Base-by-base conservation (phyloP, 2,113 vertebrate genomes). In the Acrocephalus kingi region DNA sequence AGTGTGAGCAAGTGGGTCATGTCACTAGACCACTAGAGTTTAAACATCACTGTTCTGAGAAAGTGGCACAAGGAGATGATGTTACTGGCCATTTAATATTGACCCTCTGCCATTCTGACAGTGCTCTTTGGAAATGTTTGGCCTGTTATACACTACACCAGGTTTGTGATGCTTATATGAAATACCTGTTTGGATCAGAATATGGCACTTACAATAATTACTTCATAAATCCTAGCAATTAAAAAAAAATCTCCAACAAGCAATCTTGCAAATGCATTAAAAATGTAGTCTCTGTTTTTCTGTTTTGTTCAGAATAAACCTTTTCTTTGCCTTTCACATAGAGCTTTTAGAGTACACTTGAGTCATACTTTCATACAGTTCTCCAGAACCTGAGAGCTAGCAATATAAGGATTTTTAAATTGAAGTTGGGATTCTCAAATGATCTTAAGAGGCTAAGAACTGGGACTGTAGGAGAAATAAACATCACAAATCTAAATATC, bases 271-370 rank as follows among this genome's bases (percentile, higher is more conserved):
- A 69, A 22, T 28, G 27, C 4, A 2, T 49, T 76, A 39, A 76
- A 24, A 81, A 62, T 4, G 3, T 68, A 8, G 39, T 74, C 7
- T 80, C 24, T 66, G 10, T 5, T 67, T 91, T 95, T 80, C 49
- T 93, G 22, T 96, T 91, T 76, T 89, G 31, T 90, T 93, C 54
- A 33, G 84, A 58, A 49, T 30, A 76, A 92, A 67, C 19, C 64
- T 92, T 85, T 95, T 95, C 55, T 91, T 95, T 94, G 74, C 58
- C 28, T 96, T 96, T 77, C 31, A 21, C 24, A 22, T 1, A 33
- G 72, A 90, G 93, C 43, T 94, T 90, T 93, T 92, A 93, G 71
- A 96, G 87, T 85, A 88, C 83, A 83, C 93, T 96, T 95, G 90
- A 96, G 88, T 90, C 48, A 28, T 49, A 10, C 64, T 93, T 94